phyloP scores from a whole-genome alignment of 37 sponge, comb jelly and placozoan species.

The Theonella swinhoei region DNA sequence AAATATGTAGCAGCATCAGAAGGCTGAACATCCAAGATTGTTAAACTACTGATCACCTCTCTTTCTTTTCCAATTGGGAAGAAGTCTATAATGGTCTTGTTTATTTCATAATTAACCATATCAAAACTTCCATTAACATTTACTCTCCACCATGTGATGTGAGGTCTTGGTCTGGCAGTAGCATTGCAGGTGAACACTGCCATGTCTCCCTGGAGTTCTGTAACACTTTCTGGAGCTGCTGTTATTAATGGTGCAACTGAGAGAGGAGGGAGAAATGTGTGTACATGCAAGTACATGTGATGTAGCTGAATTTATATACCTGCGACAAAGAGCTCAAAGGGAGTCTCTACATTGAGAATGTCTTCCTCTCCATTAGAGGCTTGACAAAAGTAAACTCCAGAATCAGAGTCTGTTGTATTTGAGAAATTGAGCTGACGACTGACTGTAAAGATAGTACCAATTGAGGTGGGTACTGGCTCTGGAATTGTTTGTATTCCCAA shows the following conservation, averaged over 20 bases:
- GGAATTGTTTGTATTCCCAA: not conserved
- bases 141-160: conserved; percentile 61
- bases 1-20: conserved; percentile 46
- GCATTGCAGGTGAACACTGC: conserved; percentile 44
- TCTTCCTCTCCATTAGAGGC: conserved; percentile 33
- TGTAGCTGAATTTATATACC: conserved; percentile 17
- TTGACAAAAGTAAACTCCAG: conserved; percentile 42
- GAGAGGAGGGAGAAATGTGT: not conserved
- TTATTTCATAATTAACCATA: not conserved
- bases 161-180: conserved; percentile 49
- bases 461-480: not conserved
- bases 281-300: not conserved
- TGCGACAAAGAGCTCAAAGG: conserved; percentile 40
- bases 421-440: conserved; percentile 22
- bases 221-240: conserved; percentile 10
- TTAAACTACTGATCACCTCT: conserved; percentile 9
- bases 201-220: conserved; percentile 1
- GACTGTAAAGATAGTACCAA: not conserved
- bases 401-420: conserved; percentile 27
- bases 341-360: not conserved
- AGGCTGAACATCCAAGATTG: conserved; percentile 2
- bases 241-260: conserved; percentile 49
- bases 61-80: not conserved
- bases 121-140: not conserved
- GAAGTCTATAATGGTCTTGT: not conserved